Evolutionary conservation across 2,113 vertebrate species (phyloP), one percentile per base, ranked within the genome.

Genomic region (Enhydra lutris): DNA sequence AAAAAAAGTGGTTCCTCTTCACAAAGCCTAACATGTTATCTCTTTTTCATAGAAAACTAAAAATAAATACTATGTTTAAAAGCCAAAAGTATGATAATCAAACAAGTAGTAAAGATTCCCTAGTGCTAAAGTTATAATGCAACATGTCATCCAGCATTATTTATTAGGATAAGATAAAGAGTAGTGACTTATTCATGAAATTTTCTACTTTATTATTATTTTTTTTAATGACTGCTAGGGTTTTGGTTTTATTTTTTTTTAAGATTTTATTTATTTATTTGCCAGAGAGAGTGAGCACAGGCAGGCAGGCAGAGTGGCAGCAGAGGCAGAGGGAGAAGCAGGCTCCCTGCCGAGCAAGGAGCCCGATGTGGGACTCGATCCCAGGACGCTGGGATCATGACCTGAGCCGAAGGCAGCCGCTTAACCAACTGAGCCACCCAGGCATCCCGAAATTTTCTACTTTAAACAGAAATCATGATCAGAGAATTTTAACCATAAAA

Each of bases 11-110:
- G 6, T 79, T 74, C 6, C 8, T 79, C 59, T 80, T 92, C 45
- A 89, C 3, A 74, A 89, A 52, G 57, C 12, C 80, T 79, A 90
- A 18, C 4, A 4, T 7, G 69, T 90, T 89, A 61, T 34, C 55
- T 61, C 5, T 73, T 95, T 85, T 90, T 92, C 76, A 94, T 3
- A 94, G 50, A 79, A 96, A 95, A 96, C 17, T 78, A 6, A 57
- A 97, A 94, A 95, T 85, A 91, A 80, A 79, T 39, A 61, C 7
- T 74, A 90, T 57, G 29, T 31, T 89, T 94, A 90, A 95, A 89
- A 80, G 20, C 14, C 34, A 78, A 65, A 65, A 92, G n/a, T 83
- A 80, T 76, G 78, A 34, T 36, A 93, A 71, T 3, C 18, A 73
- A 95, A 96, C 5, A 63, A 61, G 67, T 14, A 81, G 34, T 55